Base-by-base conservation (phyloP, 2,113 vertebrate genomes). In the Hyperopisus bebe region DNA sequence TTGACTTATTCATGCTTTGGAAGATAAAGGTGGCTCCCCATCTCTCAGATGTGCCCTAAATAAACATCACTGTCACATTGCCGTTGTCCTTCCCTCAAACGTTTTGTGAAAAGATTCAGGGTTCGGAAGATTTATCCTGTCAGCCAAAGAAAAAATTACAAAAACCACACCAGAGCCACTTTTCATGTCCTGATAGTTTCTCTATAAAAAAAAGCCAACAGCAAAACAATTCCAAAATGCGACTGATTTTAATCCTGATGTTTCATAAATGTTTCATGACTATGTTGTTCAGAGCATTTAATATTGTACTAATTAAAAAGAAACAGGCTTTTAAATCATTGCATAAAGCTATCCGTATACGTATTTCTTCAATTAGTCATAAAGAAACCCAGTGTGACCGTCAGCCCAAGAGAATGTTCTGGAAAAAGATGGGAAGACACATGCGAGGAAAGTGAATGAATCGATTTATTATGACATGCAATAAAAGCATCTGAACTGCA, bases 1-100 rank as follows among this genome's bases (percentile, higher is more conserved):
- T 19, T 80, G 74, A 80, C 74, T 80, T 80, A 80, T 80, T 80
- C 74, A 80, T 80, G 74, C 74, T 39, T 80, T 80, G 74, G 74
- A 42, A 39, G 74, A 80, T 42, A 80, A 80, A 80, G 74, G 35
- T 42, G 74, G 35, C 35, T 42, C 35, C 62, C 74, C 31, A 80
- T 80, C 35, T 17, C 35, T 80, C 74, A 80, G 74, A 80, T 80
- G 35, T 80, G 74, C 74, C 74, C 74, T 80, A 80, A 80, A 80
- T 80, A 80, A 80, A 42, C 74, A 80, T 42, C 74, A 80, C 74
- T 80, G 74, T 42, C 74, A 80, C 74, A 17, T 80, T 42, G 74
- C 35, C 35, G 35, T 42, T 42, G 35, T 80, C 74, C 74, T 80
- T 80, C 74, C 74, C 74, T 42, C 74, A 80, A 42, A 80, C 74